Evolutionary conservation across 2,113 vertebrate genomes (phyloP), one percentile per base, ranked within the genome.

Genomic region (Empidonax traillii): DNA sequence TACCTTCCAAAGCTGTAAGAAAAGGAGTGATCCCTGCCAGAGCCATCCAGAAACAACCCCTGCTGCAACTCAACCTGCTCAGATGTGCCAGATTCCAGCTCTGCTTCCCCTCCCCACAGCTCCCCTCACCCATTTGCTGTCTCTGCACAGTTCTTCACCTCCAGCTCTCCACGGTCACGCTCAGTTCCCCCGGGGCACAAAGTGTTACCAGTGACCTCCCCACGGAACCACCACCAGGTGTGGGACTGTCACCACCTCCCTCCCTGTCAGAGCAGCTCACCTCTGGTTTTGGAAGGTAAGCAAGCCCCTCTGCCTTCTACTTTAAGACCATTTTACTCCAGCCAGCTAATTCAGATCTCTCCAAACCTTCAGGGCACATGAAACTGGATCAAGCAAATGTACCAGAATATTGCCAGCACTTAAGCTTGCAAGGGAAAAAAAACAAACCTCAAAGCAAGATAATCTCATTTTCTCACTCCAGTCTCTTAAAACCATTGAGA

Each of bases 141-240:
- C 35, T n/a, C 10, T 71, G 56, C 82, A 16, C 25, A 46, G 28
- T 10, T 37, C n/a, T 19, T 69, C 37, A 59, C 49, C 37, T 44
- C 37, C 80, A 23, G 0, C 14, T 35, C 44, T 37, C 63, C 22
- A 2, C 0, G 1, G 6, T 15, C 3, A 3, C 62, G 14, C 18
- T 39, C 49, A 3, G 78, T 5, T 62, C 35, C 75, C 52, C 53
- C 24, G 20, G 2, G 44, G 58, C 90, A 90, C 71, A 9, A 73
- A 12, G 28, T 1, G 25, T 14, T 37, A 6, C 5, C 10, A 2
- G 14, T 35, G 23, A 15, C 15, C 49, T 53, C 43, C 44, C 33
- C 43, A 49, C 2, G 7, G 3, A 13, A 78, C 39, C 62, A 22
- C 1, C 0, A 3, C 0, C 46, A 12, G n/a, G 23, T 20, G 27